A percentile compares a stretch with the other conserved stretches of the same genome.
These are phyloP conservation scores for Poliocrania exsul DNA, from an alignment of 2,797 vertebrate genomes.

Conservation along the genomic window DNA sequence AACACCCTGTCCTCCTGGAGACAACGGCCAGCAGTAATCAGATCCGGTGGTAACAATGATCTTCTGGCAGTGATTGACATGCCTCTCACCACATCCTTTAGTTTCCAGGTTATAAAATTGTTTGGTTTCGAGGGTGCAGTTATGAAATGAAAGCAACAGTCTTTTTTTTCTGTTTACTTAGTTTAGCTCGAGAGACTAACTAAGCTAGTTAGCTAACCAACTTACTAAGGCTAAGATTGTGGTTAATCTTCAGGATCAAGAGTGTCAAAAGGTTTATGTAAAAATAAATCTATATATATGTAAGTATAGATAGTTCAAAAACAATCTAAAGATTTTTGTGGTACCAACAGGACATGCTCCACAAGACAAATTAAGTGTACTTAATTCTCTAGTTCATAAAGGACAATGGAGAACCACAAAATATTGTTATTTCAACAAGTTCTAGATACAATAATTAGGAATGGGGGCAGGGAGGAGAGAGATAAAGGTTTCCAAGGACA, in stretches of 20 bases:
- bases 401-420: neutral
- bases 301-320: neutral
- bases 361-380: neutral
- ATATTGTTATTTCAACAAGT: neutral
- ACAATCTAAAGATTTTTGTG: neutral
- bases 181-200: neutral
- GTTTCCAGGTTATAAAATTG: conserved; percentile 16
- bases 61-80: conserved; percentile 61
- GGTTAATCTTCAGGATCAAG: neutral
- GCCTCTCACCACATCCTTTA: conserved; percentile 66
- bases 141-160: neutral
- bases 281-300: neutral
- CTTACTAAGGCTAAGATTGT: neutral
- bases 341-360: neutral
- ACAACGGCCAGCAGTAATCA: conserved; percentile 29
- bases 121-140: conserved; percentile 31
- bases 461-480: neutral
- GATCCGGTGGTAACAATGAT: conserved; percentile 13
- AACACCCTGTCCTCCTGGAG: neutral
- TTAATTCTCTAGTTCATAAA: neutral
- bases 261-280: neutral
- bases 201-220: neutral
- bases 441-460: neutral
- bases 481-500: neutral
- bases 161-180: neutral